Conservation (phyloP, 2,797 vertebrate species). For the Poliocrania exsul region DNA sequence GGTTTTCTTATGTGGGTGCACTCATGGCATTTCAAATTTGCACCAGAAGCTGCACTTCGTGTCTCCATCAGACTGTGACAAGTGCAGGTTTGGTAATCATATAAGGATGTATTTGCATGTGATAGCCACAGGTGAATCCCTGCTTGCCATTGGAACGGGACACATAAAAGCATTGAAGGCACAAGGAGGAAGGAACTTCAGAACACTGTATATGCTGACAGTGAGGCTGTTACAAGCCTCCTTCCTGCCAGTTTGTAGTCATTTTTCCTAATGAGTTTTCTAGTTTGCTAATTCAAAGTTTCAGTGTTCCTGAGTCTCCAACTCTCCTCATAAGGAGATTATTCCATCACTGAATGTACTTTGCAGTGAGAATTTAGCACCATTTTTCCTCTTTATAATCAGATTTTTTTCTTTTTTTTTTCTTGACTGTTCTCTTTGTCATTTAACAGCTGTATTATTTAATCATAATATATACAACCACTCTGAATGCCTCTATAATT, state of each 20-base stretch:
- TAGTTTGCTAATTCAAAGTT: background rate
- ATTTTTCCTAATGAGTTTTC: background rate
- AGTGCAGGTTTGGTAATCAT: background rate
- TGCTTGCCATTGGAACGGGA: background rate
- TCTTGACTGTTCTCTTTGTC: background rate
- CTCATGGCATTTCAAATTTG: background rate
- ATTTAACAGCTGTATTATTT: background rate
- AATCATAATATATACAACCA: background rate
- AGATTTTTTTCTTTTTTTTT: background rate
- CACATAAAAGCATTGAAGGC: background rate
- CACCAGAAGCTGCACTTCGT: background rate
- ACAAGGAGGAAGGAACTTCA: background rate
- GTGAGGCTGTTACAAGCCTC: background rate
- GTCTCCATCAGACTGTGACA: background rate
- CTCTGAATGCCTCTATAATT: background rate
- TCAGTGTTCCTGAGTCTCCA: background rate
- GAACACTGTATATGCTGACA: background rate
- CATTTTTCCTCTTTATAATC: background rate
- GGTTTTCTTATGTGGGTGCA: background rate
- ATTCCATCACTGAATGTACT: background rate
- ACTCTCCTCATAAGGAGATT: background rate
- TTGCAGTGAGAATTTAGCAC: background rate
- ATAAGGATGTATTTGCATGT: background rate
- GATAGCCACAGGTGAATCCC: background rate
- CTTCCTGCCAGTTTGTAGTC: background rate